Base-by-base conservation (phyloP, 2,797 vertebrate genomes). In the Balearica regulorum region DNA sequence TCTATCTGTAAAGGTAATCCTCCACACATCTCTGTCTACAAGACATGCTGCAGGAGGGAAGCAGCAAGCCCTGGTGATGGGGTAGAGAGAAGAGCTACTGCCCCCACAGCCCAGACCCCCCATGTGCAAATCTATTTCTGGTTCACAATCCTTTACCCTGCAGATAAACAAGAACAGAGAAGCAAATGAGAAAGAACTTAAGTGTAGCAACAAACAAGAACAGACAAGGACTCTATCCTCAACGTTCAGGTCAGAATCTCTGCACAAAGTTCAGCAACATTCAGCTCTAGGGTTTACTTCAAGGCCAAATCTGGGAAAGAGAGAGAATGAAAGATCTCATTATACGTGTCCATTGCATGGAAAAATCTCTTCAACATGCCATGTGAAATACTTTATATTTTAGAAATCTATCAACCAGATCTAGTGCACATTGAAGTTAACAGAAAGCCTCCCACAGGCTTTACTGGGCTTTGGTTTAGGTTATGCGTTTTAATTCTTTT, bases 391-490 rank as follows among this genome's bases (percentile, higher is more conserved):
- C 65, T 96, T 96, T 96, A 46, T 89, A 54, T 94, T 92, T 95
- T 75, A 93, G 72, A 96, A 96, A 95, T 95, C 90, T 93, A 89
- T 89, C 75, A 92, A 71, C 68, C 44, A 85, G 75, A 89, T 92
- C 71, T 89, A 92, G 75, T 11, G 75, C 71, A 66, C 86, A 90
- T 70, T 95, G 95, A 95, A 87, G 86, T 93, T 95, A 94, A 87
- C 90, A 96, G 96, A 92, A 95, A 96, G 57, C 72, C 75, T 93
- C 95, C 93, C 86, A 95, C 89, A 89, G 96, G 68, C 25, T 95
- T 94, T 90, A 89, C 60, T 37, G 49, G 88, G 90, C 86, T 96
- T 95, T 93, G 75, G 95, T 83, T 87, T 92, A 96, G 81, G 93
- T 92, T 94, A 73, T 68, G 51, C 61, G 71, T 92, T 97, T 96